Evolutionary conservation across 2,113 vertebrate genomes (phyloP).

Genomic region (Lampris incognitus): DNA sequence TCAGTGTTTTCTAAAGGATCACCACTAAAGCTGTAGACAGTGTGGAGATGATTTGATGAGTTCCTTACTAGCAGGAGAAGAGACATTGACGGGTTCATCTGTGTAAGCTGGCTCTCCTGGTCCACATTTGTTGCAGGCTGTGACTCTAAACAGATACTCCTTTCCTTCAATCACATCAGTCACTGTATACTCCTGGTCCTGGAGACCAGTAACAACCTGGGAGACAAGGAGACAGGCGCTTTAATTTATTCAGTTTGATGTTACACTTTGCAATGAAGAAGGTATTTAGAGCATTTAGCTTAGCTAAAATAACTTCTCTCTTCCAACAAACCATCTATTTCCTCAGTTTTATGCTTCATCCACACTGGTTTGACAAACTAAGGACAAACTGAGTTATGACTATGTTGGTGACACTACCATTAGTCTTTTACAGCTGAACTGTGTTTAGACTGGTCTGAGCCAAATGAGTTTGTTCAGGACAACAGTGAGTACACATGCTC

Average conservation of each 20-base stretch:
- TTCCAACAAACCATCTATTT: too few relatives aligned
- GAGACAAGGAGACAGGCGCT: not conserved
- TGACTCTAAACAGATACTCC: constrained; percentile 96
- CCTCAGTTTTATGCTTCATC: too few relatives aligned
- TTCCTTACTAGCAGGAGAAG: constrained; percentile 93
- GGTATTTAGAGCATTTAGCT: too few relatives aligned
- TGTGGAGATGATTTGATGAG: not conserved
- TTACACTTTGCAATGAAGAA: too few relatives aligned
- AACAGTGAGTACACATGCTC: not conserved
- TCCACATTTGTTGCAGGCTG: constrained; percentile 95
- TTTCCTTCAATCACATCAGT: constrained; percentile 96
- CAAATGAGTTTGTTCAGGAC: too few relatives aligned
- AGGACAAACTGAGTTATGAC: too few relatives aligned
- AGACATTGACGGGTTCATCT: constrained; percentile 96
- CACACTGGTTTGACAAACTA: too few relatives aligned
- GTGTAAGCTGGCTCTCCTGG: constrained; percentile 95
- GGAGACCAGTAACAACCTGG: constrained; percentile 88
- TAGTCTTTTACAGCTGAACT: too few relatives aligned
- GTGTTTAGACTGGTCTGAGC: too few relatives aligned
- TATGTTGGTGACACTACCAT: too few relatives aligned
- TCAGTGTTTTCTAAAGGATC: not conserved
- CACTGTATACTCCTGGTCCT: constrained; percentile 93
- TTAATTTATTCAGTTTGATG: too few relatives aligned
- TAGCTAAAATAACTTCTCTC: too few relatives aligned
- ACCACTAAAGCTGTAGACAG: not conserved